Base-by-base conservation (phyloP, 2,797 vertebrate species). In the Pseudomugil tenellus region DNA sequence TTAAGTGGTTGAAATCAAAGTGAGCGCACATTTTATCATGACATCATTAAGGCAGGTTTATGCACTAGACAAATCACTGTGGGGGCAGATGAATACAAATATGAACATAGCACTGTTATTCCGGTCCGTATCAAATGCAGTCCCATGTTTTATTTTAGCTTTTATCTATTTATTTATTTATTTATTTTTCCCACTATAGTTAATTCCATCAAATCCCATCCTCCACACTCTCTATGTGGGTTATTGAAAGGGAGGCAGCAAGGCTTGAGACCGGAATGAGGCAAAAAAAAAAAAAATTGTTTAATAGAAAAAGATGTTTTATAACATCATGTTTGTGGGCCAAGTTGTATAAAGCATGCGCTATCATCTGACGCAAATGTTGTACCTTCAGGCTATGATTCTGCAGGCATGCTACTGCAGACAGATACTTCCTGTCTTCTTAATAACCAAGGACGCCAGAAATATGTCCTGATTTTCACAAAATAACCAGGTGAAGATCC, bases 161-260 rank as follows among this genome's bases (percentile, higher is more conserved):
- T 84, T 86, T 51, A 75, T 80, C 86, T 81, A 69, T 89, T 85
- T 72, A n/a, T n/a, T n/a, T 37, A 77, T 79, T 65, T 32, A 65
- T 84, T 57, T 76, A 48, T 83, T 81, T 73, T 77, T 63, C 58
- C 41, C 43, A 57, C 55, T 70, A 76, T 74, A 41, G 74, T 70
- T 89, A 89, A 91, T 85, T 90, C 87, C 73, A 76, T 81, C 81
- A 83, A 90, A 93, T 93, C 91, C 77, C 84, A 89, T 94, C 90
- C 84, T 91, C 89, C 91, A 92, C 89, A 88, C 89, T 91, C 80
- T 74, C 72, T 84, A 86, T 87, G 90, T 85, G 84, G 90, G 90
- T 86, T 90, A 90, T 74, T 91, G 87, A 88, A 81, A 82, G 79
- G 66, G 84, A 89, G 79, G 86, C 79, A 56, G 70, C 63, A 58